Evolutionary conservation across 2,888 invertebrate genomes (phyloP), one percentile per base, ranked within the genome.

Genomic region (Noctua janthina): DNA sequence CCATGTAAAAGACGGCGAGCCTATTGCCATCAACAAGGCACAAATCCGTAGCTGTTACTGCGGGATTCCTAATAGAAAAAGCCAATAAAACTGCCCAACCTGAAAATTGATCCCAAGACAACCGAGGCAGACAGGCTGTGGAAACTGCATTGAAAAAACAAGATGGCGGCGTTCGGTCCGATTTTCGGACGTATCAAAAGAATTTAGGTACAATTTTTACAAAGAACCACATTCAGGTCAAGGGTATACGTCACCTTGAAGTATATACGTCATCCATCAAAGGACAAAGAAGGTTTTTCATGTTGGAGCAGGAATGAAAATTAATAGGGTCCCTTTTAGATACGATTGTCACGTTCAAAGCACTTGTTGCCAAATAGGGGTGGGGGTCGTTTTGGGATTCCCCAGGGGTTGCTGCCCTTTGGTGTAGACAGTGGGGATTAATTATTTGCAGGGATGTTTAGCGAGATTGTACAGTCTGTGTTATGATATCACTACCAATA

Each of bases 301-400:
- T 43, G 15, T 29, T 35, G 0, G 0, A 51, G n/a, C 0, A 39
- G 43, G 15, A 46, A 54, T 46, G 2, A 77, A 72, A 54, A 43
- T 64, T 13, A 54, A 69, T 39, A 51, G 29, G 59, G 20, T 6
- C 29, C 20, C 6, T 15, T 20, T 64, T 72, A 49, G 39, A 68
- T 72, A 84, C 0, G 29, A 54, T 68, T 23, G 11, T 54, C 78
- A 64, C 70, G 70, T 49, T 23, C 23, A 20, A 20, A 6, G 10
- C 80, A 82, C 85, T 56, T 82, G 82, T 82, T 82, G 82, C 85
- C 2, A 6, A 20, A 49, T 13, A 39, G 29, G 72, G 72, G 62
- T 62, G 59, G 39, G 13, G 51, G 49, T 66, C 8, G 8, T 20
- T 3, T 11, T 11, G 80, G 82, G 54, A 69, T 79, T 82, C 68